Base-by-base conservation (phyloP, 2,888 invertebrate species). In the Cheilosia variabilis region DNA sequence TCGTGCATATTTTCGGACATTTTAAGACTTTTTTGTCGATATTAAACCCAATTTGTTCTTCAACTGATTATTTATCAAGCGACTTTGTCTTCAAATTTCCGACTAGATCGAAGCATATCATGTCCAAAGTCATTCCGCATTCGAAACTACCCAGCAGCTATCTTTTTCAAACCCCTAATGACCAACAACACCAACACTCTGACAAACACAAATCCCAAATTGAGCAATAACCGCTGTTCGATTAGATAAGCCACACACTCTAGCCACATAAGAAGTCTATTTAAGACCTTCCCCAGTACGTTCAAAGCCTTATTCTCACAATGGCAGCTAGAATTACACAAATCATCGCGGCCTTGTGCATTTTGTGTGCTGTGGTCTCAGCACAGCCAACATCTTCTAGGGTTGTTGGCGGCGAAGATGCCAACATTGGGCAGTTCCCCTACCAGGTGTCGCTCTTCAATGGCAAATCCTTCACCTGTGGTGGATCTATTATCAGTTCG, bases 401-500 rank as follows among this genome's bases (percentile, higher is more conserved):
- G 24, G 86, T 91, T 13, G 75, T 89, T 52, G 91, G 91, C 41
- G 92, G 92, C 4, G 87, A 89, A 27, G 89, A 91, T 82, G 92
- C 91, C 19, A 45, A 65, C 0, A 45, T 87, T 10, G 90, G 89
- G 2, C 89, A 91, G 79, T 90, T 90, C 79, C 92, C 93, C 7
- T 90, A 91, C 88, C 90, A 91, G 78, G 90, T 89, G 2, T 92
- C 92, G 5, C 71, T 92, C 37, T 90, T 90, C 24, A 78, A 89
- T 6, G 83, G 90, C 62, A 88, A 88, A n/a, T 78, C 79, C 0
- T 90, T 90, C 43, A 72, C 55, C 9, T 91, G 92, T 65, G 88
- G 88, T 0, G 90, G 89, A 5, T 84, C 27, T n/a, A 89, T 91
- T 15, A 89, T 91, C 27, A 81, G 80, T 3, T 6, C 63, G 3